Base-by-base conservation (phyloP, 2,797 vertebrate species). In the Cossypha niveicapilla region DNA sequence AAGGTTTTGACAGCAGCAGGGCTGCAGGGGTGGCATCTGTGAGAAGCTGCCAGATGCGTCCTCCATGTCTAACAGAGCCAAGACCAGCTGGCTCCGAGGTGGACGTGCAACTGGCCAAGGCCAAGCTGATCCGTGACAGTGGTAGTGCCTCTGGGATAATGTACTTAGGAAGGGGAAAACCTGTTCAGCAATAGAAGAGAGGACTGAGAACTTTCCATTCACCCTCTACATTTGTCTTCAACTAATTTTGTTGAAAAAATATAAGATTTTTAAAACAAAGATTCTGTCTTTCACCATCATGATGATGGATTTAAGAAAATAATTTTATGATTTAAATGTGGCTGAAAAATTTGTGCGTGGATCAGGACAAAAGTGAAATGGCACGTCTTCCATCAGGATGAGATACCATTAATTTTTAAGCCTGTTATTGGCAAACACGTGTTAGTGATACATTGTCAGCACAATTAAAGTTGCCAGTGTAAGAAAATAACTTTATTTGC, bases 401-500 rank as follows among this genome's bases (percentile, higher is more conserved):
- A 76, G 28, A 53, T 41, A 37, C 10, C 5, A 10, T 39, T 53
- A 4, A 30, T 77, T 88, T 91, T 74, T 41, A 77, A 86, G 10
- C 37, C 41, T 86, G 34, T 60, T 85, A 7, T 57, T 88, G 35
- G 63, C 68, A 44, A 76, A 70, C 41, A 48, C 6, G 19, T 0
- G 0, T 51, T n/a, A 83, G 19, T 35, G 70, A 58, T 70, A 34
- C 37, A 2, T 60, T 70, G 63, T 22, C 34, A n/a, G 56, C 68
- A 74, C 82, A 67, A 42, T 10, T 9, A 71, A 88, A 88, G 51
- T 65, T 32, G 6, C 53, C 35, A 53, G 82, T 17, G 23, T 34
- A 74, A 88, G 60, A 86, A 92, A 92, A 90, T 45, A 80, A 90
- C 72, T 82, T 82, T 41, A 35, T 75, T 91, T 75, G 42, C 25